phyloP scores from a whole-genome alignment of 2,113 vertebrate species.

The Menidia beryllina region DNA sequence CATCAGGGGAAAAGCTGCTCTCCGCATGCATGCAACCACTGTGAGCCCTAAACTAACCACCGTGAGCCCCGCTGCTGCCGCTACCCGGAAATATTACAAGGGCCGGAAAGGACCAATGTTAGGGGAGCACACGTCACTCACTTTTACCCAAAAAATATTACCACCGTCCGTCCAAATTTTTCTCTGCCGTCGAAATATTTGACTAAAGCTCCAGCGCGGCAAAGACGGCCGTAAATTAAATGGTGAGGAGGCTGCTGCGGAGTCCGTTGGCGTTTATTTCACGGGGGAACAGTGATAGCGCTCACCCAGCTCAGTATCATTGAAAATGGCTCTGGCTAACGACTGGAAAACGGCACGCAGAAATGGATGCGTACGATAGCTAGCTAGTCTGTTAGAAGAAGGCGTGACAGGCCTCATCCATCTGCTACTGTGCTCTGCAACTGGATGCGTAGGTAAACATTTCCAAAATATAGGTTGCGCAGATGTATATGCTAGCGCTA shows the following conservation, averaged over 20 bases:
- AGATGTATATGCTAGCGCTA: conserved; percentile 44
- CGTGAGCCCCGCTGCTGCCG: conserved; percentile 57
- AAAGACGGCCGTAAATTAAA: conserved; percentile 21
- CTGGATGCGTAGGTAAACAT: conserved; percentile 73
- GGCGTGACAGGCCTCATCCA: conserved; percentile 83
- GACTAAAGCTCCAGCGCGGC: conserved; percentile 32
- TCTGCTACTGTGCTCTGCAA: conserved; percentile 60
- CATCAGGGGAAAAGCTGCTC: not conserved
- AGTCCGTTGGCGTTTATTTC: conserved; percentile 50
- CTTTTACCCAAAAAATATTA: conserved; percentile 79
- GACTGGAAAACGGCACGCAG: conserved; percentile 82
- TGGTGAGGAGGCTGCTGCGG: conserved; percentile 39
- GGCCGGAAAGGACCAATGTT: conserved; percentile 84
- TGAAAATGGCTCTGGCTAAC: conserved; percentile 81
- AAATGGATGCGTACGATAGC: conserved; percentile 77
- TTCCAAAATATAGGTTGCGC: conserved; percentile 38
- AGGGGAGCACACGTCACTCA: conserved; percentile 84
- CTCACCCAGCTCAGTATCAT: conserved; percentile 73
- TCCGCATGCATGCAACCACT: not conserved
- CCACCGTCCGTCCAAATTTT: conserved; percentile 72
- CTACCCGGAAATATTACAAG: conserved; percentile 82
- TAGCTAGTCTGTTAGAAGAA: conserved; percentile 75
- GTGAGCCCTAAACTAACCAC: conserved; percentile 33
- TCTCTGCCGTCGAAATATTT: conserved; percentile 64
- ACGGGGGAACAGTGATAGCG: conserved; percentile 45